A percentile compares a stretch with the other conserved stretches of the same genome.
These are phyloP conservation scores for Centropyge bicolor DNA, from an alignment of 2,797 vertebrate species.

Conservation along the genomic window DNA sequence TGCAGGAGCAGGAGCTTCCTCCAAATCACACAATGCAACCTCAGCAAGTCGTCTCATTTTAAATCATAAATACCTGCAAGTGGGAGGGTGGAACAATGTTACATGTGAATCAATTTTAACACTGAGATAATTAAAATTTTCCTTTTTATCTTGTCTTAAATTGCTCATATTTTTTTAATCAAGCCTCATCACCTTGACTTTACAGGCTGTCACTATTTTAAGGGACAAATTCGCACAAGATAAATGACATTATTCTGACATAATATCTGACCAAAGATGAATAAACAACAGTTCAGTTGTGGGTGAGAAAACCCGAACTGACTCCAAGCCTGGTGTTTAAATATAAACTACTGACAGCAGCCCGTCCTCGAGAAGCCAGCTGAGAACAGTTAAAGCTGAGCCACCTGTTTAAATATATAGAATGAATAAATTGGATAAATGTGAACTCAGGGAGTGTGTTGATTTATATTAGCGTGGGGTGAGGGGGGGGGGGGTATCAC, in stretches of 20 bases:
- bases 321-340: slow-evolving; percentile 23
- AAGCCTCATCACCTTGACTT: neutral
- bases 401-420: slow-evolving; percentile 78
- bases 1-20: slow-evolving; percentile 17
- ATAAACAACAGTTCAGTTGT: slow-evolving; percentile 1
- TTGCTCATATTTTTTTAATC: neutral
- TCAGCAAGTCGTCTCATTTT: slow-evolving; percentile 3
- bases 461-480: slow-evolving; percentile 66
- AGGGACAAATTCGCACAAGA: neutral
- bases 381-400: slow-evolving; percentile 61
- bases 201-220: neutral
- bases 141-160: neutral
- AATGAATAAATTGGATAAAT: slow-evolving; percentile 70
- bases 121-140: slow-evolving; percentile 4
- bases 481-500: slow-evolving; percentile 37
- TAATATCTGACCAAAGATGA: neutral
- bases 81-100: neutral
- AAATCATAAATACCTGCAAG: neutral
- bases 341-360: slow-evolving; percentile 18
- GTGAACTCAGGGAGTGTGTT: slow-evolving; percentile 66
- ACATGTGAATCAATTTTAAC: neutral
- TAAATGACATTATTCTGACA: neutral
- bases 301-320: neutral
- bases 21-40: slow-evolving; percentile 20
- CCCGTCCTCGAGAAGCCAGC: slow-evolving; percentile 36